Evolutionary conservation across 2,797 vertebrate genomes (phyloP).

Genomic region (Pseudochromis fuscus): DNA sequence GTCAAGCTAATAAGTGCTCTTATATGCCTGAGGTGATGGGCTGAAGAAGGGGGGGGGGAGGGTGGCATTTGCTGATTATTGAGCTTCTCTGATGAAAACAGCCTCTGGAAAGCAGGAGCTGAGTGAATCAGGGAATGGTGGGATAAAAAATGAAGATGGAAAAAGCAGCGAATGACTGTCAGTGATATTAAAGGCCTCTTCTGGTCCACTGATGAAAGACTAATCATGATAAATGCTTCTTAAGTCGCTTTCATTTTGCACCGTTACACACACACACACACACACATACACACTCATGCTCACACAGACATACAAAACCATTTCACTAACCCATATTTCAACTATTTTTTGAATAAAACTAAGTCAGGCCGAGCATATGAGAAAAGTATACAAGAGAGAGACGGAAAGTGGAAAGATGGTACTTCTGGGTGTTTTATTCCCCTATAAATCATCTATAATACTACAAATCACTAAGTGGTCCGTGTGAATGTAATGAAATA

Average conservation of each 20-base stretch:
- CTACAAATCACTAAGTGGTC: conserved; percentile 44
- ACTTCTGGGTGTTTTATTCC: conserved; percentile 28
- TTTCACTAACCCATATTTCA: conserved; percentile 36
- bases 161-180: conserved; percentile 66
- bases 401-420: conserved; percentile 30
- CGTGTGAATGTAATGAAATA: conserved; percentile 53
- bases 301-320: conserved; percentile 17
- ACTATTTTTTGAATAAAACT: conserved; percentile 36
- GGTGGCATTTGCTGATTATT: conserved; percentile 53
- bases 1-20: conserved; percentile 65
- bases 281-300: conserved; percentile 10
- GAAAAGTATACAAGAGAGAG: conserved; percentile 1
- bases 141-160: conserved; percentile 69
- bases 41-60: background rate
- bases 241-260: conserved; percentile 56
- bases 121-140: conserved; percentile 33
- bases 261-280: conserved; percentile 1
- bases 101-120: conserved; percentile 43
- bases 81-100: conserved; percentile 65
- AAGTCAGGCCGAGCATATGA: conserved; percentile 31
- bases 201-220: conserved; percentile 74
- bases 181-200: conserved; percentile 72
- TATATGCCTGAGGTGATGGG: conserved; percentile 42
- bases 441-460: conserved; percentile 46
- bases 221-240: conserved; percentile 76